Evolutionary conservation across 30 jellyfish, hydroid and myxozoan genomes (phyloP), one percentile per base, ranked within the genome.

Genomic region (Chrysaora quinquecirrha): DNA sequence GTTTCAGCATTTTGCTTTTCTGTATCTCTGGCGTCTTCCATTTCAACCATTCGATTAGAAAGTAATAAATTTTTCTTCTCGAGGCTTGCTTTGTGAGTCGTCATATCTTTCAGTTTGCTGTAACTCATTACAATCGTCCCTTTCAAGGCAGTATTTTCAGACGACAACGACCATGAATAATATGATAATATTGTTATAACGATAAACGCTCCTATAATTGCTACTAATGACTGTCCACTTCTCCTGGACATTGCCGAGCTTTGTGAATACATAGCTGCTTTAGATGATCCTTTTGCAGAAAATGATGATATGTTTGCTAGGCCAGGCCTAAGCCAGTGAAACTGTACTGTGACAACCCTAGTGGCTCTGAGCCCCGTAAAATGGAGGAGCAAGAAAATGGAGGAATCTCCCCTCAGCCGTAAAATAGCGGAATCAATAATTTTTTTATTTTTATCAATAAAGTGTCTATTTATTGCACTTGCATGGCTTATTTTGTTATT

Each of bases 31-130:
- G 54, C 67, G 43, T 85, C 95, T 48, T 85, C 95, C 95, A 85
- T 85, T 47, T 85, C 95, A 1, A 75, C 87, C 86, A 85, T 75
- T 61, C 95, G 78, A 60, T 85, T 85, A 12, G 95, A 85, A 28
- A 85, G 89, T 58, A 74, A 66, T 32, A 87, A 73, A 34, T 85
- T 85, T 50, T 66, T 85, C 63, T 75, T 85, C 65, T 85, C 95
- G 75, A 85, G 9, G 48, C 61, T 49, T 0, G 23, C 49, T 34
- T 85, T 85, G 52, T 56, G 84, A 49, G 62, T 64, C 10, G 89
- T 67, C 76, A 74, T 65, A 84, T 85, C 88, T 62, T 75, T 73
- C 64, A 85, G 64, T 48, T 75, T 85, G 49, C 78, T 35, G 66
- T 85, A 85, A 0, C 85, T 85, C 34, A 35, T 75, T 10, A 85